Base-by-base conservation (phyloP, 2,888 invertebrate genomes). In the Agelastica alni region DNA sequence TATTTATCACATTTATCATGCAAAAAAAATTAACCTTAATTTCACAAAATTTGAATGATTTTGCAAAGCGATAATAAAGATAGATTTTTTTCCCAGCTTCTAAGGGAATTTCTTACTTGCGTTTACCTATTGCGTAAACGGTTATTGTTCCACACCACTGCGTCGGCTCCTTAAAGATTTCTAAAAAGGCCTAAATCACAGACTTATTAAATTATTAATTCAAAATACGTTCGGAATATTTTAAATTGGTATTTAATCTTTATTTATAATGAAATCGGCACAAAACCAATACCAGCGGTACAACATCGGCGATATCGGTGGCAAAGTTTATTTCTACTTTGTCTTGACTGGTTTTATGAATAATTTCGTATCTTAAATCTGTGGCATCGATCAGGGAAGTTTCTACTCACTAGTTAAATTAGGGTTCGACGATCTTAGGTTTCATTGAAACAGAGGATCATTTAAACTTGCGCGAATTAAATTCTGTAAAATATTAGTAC, bases 241-340 rank as follows among this genome's bases (percentile, higher is more conserved):
- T 61, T 59, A 61, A 61, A 61, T 61, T 61, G 59, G 56, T 49
- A 61, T 59, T 61, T 61, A 61, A 61, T 61, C 61, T 59, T 49
- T 48, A 61, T 58, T 58, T 56, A 58, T 43, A 56, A 53, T 49
- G 58, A 55, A 55, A 58, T 59, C 56, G 42, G 37, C 53, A 54
- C 52, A 41, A 36, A 54, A 54, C 51, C 56, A 52, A 54, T 54
- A 52, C 30, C 44, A 7, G 36, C 26, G 16, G 16, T 41, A 37
- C 42, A 37, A 28, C 42, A 32, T 12, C 41, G 41, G 51, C 14
- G 9, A 10, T 30, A 16, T 32, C 18, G 6, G 18, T 44, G 31
- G 20, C 9, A 9, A 45, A 34, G 13, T 22, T 20, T 45, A 34
- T 45, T 45, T 45, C 14, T 34, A 34, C 22, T 34, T 34, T 45